Evolutionary conservation across 2,888 invertebrate species (phyloP).

Genomic region (Amphipyra tragopoginis): DNA sequence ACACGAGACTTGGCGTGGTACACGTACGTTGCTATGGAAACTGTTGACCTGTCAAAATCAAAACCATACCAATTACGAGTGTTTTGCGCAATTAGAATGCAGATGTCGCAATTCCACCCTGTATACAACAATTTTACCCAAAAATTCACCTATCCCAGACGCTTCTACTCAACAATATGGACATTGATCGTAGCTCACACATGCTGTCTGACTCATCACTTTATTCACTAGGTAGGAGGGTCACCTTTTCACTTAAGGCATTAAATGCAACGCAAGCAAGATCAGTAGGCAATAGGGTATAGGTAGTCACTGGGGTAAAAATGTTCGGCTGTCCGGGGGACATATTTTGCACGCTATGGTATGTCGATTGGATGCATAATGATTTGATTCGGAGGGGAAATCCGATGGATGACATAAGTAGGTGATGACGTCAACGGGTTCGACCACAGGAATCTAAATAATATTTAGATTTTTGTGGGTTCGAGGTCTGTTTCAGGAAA

Average conservation of each 20-base stretch:
- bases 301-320: conserved; percentile 1
- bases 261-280: conserved; percentile 46
- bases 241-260: conserved; percentile 8
- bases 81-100: no score
- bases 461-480: no score
- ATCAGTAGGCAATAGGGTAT: conserved; percentile 16
- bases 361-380: conserved; percentile 23
- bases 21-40: no score
- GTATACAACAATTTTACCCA: conserved; percentile 14
- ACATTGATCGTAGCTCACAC: conserved; percentile 40
- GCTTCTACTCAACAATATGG: conserved; percentile 20
- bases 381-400: conserved; percentile 16
- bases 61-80: no score
- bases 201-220: conserved; percentile 33
- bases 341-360: conserved; percentile 44
- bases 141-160: conserved; percentile 19
- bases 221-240: conserved; percentile 16
- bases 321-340: conserved; percentile 7
- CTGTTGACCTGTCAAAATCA: no score
- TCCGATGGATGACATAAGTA: background rate
- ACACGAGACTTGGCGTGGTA: no score
- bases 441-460: no score
- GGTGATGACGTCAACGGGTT: no score
- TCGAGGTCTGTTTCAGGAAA: no score
- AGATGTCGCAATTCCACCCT: conserved; percentile 7